Percentiles rank a stretch among this genome's conserved stretches.
These are phyloP conservation scores for Polydrusus cervinus DNA, from an alignment of 2,888 invertebrate species.

Conservation along the genomic window DNA sequence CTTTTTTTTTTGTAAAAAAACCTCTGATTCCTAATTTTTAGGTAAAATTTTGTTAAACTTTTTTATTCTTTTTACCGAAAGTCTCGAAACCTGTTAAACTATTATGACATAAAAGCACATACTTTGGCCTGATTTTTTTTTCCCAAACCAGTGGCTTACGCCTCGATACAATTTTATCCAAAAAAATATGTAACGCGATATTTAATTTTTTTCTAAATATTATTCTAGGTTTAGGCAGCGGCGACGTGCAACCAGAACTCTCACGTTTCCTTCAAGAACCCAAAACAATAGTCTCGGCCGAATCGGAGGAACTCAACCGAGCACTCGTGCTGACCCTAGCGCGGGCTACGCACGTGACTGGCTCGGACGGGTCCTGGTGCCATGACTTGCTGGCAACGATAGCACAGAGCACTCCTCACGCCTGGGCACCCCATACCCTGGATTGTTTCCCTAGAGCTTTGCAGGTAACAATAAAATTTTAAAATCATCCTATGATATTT, in stretches of 20 bases:
- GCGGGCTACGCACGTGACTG: constrained; percentile 94
- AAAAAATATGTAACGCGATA: no score
- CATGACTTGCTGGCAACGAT: constrained; percentile 92
- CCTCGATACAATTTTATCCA: no score
- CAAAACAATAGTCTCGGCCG: constrained; percentile 92
- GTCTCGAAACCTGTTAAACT: no score
- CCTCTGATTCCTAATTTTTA: no score
- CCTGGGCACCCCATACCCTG: constrained; percentile 95
- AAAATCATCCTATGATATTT: no score
- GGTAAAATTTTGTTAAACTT: no score
- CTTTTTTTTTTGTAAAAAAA: no score
- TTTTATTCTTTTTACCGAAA: no score
- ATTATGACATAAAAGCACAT: no score
- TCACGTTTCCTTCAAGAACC: constrained; percentile 93
- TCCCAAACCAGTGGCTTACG: no score
- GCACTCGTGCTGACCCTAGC: constrained; percentile 95
- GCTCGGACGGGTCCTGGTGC: constrained; percentile 89
- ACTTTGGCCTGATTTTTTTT: no score
- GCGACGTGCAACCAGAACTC: constrained; percentile 94
- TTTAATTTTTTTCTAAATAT: no score
- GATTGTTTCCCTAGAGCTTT: constrained; percentile 93
- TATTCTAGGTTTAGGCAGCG: constrained; percentile 91
- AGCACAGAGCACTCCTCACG: constrained; percentile 93
- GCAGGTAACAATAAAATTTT: constrained; percentile 66
- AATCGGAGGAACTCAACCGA: constrained; percentile 95